Evolutionary conservation across 2,113 vertebrate genomes (phyloP), one percentile per base, ranked within the genome.

Genomic region (Falco punctatus): DNA sequence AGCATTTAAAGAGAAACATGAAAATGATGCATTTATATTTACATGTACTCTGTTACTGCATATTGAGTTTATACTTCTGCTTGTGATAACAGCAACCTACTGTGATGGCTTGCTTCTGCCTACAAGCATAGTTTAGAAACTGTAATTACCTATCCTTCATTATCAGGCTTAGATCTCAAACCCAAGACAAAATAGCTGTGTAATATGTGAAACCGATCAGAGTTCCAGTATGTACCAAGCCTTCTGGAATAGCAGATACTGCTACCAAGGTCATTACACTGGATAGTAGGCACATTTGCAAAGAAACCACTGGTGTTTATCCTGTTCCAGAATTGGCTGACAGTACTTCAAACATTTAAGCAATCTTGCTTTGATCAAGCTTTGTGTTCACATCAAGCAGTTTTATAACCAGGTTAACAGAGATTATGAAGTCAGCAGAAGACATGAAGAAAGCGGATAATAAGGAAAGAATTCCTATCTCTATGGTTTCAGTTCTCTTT

Each of bases 211-310:
- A 85, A 65, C 11, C 0, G 4, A 27, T 66, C 8, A 54, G 15
- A 38, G 23, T 74, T 75, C 46, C n/a, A 7, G 30, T 57, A 64
- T 19, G 14, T 58, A 51, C 10, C 19, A 85, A 44, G 13, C 15
- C 32, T 85, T 73, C 22, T 38, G 52, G 51, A 66, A 24, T 11
- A 46, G 8, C 22, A 72, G 35, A 38, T 59, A 40, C 6, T 66
- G 38, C 18, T 66, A 28, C 9, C 2, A 1, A 52, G 32, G 19
- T 15, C 16, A 35, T 38, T 72, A 61, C 0, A 1, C 6, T 54
- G 28, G 18, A 59, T 27, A 59, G 18, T 26, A 44, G 13, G 2
- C 33, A 61, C 33, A 10, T 54, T 83, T 69, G 54, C 23, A 55
- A 48, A 55, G 13, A 69, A 77, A 24, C 7, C 1, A 1, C 19